phyloP scores from a whole-genome alignment of 92 coral and sea anemone species.

The Heliopora coerulea region DNA sequence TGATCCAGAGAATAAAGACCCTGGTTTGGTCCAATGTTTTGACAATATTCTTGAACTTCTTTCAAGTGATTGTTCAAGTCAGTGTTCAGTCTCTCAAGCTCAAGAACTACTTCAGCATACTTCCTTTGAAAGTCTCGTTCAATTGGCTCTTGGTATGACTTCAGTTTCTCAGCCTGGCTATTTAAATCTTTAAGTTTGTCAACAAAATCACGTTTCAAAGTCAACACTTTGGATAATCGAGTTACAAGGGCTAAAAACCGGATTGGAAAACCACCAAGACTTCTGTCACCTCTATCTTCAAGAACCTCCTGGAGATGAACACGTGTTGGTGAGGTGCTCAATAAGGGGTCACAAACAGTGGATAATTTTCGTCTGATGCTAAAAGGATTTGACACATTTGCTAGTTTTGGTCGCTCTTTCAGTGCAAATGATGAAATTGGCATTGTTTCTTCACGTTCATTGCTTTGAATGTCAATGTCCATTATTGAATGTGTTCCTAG shows the following conservation, averaged over 20 bases:
- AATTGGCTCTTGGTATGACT: constrained; percentile 93
- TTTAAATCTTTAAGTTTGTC: constrained; percentile 90
- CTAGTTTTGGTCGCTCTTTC: constrained; percentile 97
- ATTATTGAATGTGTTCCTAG: constrained; percentile 91
- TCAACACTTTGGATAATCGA: constrained; percentile 82
- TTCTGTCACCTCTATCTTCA: constrained; percentile 65
- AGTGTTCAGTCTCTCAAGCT: constrained; percentile 85
- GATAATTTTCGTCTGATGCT: constrained; percentile 75
- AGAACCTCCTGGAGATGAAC: constrained; percentile 15
- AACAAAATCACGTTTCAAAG: constrained; percentile 88
- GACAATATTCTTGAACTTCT: constrained; percentile 92
- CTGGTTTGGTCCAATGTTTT: constrained; percentile 91
- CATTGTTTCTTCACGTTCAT: constrained; percentile 87
- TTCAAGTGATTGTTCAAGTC: constrained; percentile 88
- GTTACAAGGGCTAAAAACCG: constrained; percentile 93
- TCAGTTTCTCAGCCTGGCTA: constrained; percentile 94
- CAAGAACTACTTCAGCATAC: constrained; percentile 88
- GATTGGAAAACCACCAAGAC: constrained; percentile 95
- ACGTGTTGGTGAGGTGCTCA: constrained; percentile 84
- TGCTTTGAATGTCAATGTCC: constrained; percentile 93
- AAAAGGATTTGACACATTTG: constrained; percentile 73
- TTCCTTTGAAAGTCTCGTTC: constrained; percentile 94
- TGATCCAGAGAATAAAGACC: constrained; percentile 77
- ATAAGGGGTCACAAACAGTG: constrained; percentile 62
- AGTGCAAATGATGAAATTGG: constrained; percentile 88